Evolutionary conservation across 2,797 vertebrate species (phyloP).

Genomic region (Sciurus vulgaris): DNA sequence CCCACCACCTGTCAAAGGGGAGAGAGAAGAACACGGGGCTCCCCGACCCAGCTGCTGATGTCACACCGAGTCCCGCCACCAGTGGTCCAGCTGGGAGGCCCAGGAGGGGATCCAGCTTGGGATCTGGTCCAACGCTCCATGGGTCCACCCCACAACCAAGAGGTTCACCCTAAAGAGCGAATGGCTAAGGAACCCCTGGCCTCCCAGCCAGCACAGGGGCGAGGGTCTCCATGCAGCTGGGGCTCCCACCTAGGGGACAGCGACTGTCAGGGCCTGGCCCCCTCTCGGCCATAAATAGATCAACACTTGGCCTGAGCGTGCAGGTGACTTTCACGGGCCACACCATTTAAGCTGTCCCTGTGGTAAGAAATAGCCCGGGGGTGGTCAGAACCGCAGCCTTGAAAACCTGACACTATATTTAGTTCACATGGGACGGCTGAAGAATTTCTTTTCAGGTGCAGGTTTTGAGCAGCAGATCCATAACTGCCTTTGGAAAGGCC

Average conservation of each 20-base stretch:
- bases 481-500: constrained; percentile 33
- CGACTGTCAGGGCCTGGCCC: neutral
- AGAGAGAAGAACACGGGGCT: neutral
- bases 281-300: constrained; percentile 58
- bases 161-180: neutral
- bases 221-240: neutral
- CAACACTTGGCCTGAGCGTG: constrained; percentile 52
- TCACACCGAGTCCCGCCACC: neutral
- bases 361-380: constrained; percentile 70
- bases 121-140: neutral
- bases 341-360: constrained; percentile 58
- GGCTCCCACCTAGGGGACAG: neutral
- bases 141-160: neutral
- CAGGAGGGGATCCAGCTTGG: neutral
- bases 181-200: neutral
- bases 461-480: constrained; percentile 45
- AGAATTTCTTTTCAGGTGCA: constrained; percentile 63
- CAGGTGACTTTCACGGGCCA: constrained; percentile 64
- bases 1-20: neutral
- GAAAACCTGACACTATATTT: constrained; percentile 64
- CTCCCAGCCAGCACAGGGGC: neutral
- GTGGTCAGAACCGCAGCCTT: constrained; percentile 59
- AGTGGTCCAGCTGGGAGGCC: neutral
- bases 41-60: too few species aligned
- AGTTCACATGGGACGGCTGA: neutral